phyloP scores from a whole-genome alignment of 2,888 invertebrate species.

The Steinernema scapterisci region DNA sequence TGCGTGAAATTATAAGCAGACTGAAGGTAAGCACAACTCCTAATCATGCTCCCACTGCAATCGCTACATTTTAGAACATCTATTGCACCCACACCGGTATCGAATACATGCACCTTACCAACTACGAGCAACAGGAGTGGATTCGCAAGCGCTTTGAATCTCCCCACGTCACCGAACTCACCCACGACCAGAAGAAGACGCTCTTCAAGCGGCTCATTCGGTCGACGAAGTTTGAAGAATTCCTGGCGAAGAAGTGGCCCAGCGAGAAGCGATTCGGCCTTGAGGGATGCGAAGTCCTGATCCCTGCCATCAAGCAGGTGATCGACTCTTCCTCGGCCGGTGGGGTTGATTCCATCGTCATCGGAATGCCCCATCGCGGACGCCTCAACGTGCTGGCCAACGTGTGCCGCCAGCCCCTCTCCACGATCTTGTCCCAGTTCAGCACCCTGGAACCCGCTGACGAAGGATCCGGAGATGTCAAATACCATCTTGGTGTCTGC shows the following conservation, averaged over 20 bases:
- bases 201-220: slow-evolving; percentile 91
- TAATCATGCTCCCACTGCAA: too few relatives aligned
- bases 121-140: slow-evolving; percentile 98
- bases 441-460: slow-evolving; percentile 88
- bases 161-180: slow-evolving; percentile 80
- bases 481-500: slow-evolving; percentile 88
- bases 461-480: slow-evolving; percentile 71
- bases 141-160: slow-evolving; percentile 94
- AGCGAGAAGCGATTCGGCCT: slow-evolving; percentile 97
- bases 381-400: slow-evolving; percentile 88
- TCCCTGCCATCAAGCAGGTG: slow-evolving; percentile 97
- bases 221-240: slow-evolving; percentile 87
- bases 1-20: slow-evolving; percentile 88
- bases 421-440: slow-evolving; percentile 87
- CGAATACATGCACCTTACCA: slow-evolving; percentile 99
- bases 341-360: slow-evolving; percentile 91
- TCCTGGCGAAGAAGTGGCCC: slow-evolving; percentile 96
- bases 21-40: slow-evolving; percentile 74
- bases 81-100: slow-evolving; percentile 97
- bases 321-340: slow-evolving; percentile 92
- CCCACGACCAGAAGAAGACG: slow-evolving; percentile 86
- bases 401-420: slow-evolving; percentile 86
- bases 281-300: slow-evolving; percentile 95
- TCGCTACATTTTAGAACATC: slow-evolving; percentile 73
- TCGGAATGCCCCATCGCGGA: slow-evolving; percentile 86